Conservation (phyloP, 2,797 vertebrate genomes). For the Myotis myotis region DNA sequence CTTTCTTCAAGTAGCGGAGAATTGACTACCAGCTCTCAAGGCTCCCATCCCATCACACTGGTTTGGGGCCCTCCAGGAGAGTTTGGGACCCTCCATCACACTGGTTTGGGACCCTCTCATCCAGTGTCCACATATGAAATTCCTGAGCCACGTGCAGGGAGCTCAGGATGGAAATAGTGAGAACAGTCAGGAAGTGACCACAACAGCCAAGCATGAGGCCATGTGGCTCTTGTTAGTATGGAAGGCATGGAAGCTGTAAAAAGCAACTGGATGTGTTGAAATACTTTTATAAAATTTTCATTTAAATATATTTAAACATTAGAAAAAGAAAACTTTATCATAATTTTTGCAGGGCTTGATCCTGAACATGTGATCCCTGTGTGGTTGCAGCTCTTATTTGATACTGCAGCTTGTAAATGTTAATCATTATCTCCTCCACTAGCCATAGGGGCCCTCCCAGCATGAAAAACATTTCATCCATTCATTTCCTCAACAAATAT, state of each 20-base stretch:
- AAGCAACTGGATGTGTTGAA: background rate
- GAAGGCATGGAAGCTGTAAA: background rate
- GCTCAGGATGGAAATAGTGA: background rate
- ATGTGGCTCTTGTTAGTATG: accelerated
- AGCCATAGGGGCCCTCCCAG: background rate
- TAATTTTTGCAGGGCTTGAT: background rate
- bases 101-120: no score
- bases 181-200: background rate
- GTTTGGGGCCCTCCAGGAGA: background rate
- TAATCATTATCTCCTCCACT: background rate
- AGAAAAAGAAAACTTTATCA: background rate
- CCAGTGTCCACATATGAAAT: background rate
- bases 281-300: background rate
- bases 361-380: background rate
- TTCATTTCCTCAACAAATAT: background rate
- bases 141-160: background rate
- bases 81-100: background rate
- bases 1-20: background rate
- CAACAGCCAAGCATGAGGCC: accelerated
- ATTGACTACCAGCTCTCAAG: background rate
- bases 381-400: background rate
- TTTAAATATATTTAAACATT: background rate
- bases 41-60: background rate
- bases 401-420: background rate
- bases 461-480: background rate